Percentiles rank a stretch among this genome's conserved stretches.
Evolutionary conservation across 2,888 invertebrate species (phyloP).

Genomic region (Tetropium fuscum): DNA sequence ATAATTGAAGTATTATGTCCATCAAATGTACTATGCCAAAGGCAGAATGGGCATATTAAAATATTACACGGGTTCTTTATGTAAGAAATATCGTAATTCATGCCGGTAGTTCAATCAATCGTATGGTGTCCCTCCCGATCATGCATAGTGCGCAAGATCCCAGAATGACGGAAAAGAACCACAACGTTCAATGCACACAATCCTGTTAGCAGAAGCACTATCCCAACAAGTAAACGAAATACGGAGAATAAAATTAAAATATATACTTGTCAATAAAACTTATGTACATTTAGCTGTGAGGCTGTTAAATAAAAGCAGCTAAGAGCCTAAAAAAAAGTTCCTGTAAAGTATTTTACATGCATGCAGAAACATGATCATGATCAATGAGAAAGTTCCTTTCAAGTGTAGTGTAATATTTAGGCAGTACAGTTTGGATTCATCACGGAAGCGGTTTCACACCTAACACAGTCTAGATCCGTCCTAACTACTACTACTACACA

Average conservation of each 20-base stretch:
- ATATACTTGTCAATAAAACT: conserved; percentile 18
- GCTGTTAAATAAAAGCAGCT: conserved; percentile 25
- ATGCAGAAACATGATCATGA: conserved; percentile 45
- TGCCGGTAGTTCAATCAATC: no score
- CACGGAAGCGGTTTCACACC: conserved; percentile 13
- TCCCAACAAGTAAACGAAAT: conserved; percentile 14
- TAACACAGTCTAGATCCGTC: conserved; percentile 9
- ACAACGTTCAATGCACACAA: conserved; percentile 24
- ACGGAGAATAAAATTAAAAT: conserved; percentile 18
- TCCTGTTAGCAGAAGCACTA: conserved; percentile 30
- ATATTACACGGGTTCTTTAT: no score
- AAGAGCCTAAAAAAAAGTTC: conserved; percentile 24
- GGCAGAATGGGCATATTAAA: no score
- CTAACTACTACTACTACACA: conserved; percentile 21
- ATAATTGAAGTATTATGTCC: no score
- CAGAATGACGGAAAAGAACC: conserved; percentile 25
- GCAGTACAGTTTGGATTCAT: conserved; percentile 37
- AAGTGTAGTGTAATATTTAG: conserved; percentile 55
- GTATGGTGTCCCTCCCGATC: conserved; percentile 42
- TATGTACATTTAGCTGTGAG: conserved; percentile 25
- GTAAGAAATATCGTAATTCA: no score
- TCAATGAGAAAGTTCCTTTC: conserved; percentile 30
- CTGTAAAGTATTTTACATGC: conserved; percentile 34
- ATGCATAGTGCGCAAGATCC: conserved; percentile 40
- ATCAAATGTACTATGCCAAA: no score